Evolutionary conservation across 2,888 invertebrate species (phyloP).

Genomic region (Idaea aversata): DNA sequence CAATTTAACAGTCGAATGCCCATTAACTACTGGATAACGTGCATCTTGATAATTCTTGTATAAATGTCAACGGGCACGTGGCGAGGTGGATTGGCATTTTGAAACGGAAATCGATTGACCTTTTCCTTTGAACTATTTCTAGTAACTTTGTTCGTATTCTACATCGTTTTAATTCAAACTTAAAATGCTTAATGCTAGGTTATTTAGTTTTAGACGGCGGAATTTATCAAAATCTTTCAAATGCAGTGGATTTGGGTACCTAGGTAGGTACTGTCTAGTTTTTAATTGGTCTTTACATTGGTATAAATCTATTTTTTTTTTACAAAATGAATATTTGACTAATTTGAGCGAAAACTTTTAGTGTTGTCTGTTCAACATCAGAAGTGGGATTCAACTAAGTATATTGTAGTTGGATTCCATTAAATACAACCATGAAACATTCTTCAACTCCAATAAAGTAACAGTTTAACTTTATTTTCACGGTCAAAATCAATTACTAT

Average conservation of each 20-base stretch:
- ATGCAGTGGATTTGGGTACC: too few species aligned
- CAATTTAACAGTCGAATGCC: background rate
- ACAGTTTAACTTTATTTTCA: background rate
- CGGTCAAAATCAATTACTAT: background rate
- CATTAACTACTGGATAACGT: background rate
- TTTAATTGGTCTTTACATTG: too few species aligned
- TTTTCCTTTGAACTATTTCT: background rate
- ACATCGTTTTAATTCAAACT: background rate
- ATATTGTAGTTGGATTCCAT: background rate
- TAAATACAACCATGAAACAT: background rate
- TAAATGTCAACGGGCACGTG: background rate
- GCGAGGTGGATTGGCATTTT: background rate
- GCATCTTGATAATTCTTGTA: background rate
- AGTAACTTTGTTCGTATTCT: background rate
- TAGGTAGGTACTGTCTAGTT: too few species aligned
- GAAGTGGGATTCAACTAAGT: background rate
- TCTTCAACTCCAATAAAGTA: background rate
- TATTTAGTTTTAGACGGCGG: background rate
- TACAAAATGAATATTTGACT: too few species aligned
- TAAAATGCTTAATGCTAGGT: background rate
- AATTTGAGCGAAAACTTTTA: background rate
- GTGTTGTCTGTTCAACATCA: background rate
- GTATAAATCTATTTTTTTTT: too few species aligned
- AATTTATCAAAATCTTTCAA: too few species aligned
- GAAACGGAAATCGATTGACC: background rate